Conservation (phyloP, 1,140 invertebrate genomes). For the Pseudomyrmex sp. region DNA sequence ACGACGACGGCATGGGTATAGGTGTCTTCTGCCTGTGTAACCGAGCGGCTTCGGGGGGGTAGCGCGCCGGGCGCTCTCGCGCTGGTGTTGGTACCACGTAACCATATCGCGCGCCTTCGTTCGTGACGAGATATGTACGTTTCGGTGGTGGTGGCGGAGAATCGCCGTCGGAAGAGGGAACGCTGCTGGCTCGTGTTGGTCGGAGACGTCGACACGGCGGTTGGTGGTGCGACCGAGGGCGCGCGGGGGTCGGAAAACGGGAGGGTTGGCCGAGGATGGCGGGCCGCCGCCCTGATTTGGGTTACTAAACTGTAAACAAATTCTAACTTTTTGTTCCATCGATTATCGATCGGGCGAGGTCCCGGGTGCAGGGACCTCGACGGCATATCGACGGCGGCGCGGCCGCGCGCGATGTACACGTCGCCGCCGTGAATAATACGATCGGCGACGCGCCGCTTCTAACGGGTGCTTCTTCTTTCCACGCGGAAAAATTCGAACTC, state of each 20-base stretch:
- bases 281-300: conserved; percentile 79
- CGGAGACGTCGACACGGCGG: conserved; percentile 53
- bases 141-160: conserved; percentile 48
- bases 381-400: conserved; percentile 60
- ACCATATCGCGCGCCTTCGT: conserved; percentile 23
- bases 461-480: conserved; percentile 49
- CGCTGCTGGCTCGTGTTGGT: conserved; percentile 59
- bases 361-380: conserved; percentile 77
- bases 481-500: neutral
- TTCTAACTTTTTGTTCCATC: conserved; percentile 81
- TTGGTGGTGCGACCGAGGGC: conserved; percentile 24
- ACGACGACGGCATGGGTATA: conserved; percentile 35
- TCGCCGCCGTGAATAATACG: conserved; percentile 71
- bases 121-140: conserved; percentile 45
- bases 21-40: conserved; percentile 50
- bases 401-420: conserved; percentile 55
- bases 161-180: conserved; percentile 53
- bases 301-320: conserved; percentile 85
- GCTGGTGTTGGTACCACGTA: conserved; percentile 32
- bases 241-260: neutral
- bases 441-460: conserved; percentile 45
- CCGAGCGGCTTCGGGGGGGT: conserved; percentile 56
- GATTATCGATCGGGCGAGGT: conserved; percentile 79
- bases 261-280: conserved; percentile 42
- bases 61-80: conserved; percentile 27